Conservation (phyloP, 2,113 vertebrate species). For the Chaetodon auriga region DNA sequence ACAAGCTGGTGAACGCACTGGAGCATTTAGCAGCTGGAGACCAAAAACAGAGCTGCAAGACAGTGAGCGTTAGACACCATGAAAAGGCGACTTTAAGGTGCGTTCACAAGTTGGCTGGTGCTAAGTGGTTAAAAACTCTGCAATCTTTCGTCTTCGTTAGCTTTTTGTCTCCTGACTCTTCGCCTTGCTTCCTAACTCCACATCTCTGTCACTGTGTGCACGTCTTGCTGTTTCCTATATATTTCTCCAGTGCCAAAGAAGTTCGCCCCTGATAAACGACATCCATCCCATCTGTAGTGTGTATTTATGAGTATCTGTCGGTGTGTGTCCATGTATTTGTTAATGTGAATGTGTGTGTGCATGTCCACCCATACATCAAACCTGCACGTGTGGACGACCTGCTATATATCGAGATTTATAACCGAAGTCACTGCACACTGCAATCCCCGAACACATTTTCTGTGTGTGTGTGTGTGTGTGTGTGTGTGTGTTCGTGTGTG, state of each 20-base stretch:
- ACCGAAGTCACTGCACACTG: background rate
- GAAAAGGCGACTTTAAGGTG: no score
- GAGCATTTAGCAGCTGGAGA: no score
- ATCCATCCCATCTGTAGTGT: background rate
- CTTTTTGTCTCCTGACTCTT: background rate
- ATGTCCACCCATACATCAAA: background rate
- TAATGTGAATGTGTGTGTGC: background rate
- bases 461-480: slow-evolving; percentile 5
- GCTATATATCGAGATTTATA: slow-evolving; percentile 15
- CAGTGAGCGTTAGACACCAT: no score
- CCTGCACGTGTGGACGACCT: background rate
- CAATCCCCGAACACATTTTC: slow-evolving; percentile 23
- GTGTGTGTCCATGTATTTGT: background rate
- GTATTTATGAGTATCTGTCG: background rate
- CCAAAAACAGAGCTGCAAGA: no score
- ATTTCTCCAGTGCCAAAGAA: background rate
- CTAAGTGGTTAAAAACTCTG: no score
- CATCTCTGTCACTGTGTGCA: background rate
- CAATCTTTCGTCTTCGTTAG: no score
- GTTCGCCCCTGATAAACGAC: background rate
- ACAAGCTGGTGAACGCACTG: no score
- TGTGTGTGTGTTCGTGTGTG: background rate
- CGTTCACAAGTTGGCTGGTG: no score
- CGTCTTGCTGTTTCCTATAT: background rate
- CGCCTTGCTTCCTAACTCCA: background rate